phyloP scores from a whole-genome alignment of 2,888 invertebrate species.

The Nebria brevicollis region DNA sequence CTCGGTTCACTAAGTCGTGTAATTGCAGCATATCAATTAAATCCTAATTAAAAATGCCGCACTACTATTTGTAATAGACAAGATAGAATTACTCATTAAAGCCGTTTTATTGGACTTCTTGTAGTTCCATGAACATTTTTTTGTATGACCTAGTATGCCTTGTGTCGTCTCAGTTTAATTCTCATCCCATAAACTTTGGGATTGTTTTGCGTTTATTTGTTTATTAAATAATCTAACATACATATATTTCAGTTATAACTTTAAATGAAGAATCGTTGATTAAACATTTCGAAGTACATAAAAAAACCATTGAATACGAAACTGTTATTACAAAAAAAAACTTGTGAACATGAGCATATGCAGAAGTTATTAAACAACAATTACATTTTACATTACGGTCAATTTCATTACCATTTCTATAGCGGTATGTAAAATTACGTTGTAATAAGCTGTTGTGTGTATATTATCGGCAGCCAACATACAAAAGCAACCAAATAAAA shows the following conservation, averaged over 20 bases:
- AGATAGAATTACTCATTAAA: background rate
- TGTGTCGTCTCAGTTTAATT: background rate
- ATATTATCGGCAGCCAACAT: background rate
- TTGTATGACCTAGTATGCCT: constrained; percentile 9
- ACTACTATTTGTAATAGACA: background rate
- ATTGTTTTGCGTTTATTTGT: background rate
- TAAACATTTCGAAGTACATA: too few species aligned
- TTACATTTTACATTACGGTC: constrained; percentile 17
- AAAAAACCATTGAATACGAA: too few species aligned
- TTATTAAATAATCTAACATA: too few species aligned
- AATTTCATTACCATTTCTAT: constrained; percentile 18
- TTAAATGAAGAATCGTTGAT: too few species aligned
- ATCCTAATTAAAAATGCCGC: background rate
- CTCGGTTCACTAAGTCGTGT: background rate
- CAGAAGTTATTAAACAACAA: constrained; percentile 4
- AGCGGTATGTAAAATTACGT: background rate
- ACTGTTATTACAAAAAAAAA: too few species aligned
- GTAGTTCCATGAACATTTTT: constrained; percentile 11
- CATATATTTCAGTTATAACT: too few species aligned
- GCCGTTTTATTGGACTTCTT: constrained; percentile 14
- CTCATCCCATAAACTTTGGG: background rate
- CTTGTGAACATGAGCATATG: background rate
- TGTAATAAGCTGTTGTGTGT: constrained; percentile 1
- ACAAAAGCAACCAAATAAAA: background rate
- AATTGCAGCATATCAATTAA: background rate